Base-by-base conservation (phyloP, 2,113 vertebrate species). In the Protobothrops flavoviridis region DNA sequence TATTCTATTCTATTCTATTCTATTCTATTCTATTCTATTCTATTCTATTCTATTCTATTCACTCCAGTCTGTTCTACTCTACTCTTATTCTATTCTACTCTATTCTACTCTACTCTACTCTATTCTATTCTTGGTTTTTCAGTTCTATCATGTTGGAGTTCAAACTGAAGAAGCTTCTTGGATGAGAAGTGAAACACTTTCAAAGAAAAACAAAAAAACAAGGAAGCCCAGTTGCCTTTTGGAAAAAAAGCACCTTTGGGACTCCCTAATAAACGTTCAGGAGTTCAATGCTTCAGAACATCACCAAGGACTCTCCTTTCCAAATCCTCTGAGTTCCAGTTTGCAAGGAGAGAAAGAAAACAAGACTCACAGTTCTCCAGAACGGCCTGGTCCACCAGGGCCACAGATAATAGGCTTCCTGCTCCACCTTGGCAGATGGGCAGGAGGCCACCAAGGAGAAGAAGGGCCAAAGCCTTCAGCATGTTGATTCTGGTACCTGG, bases 391-490 rank as follows among this genome's bases (percentile, higher is more conserved):
- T 93, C 93, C 0, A 29, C 2, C 59, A 90, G 87, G 29, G 33
- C 3, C 0, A 96, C 55, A 0, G 8, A 87, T 0, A 13, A 48
- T 4, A 91, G 11, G 0, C 93, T 64, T 52, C 87, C 92, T 0
- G 92, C 94, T 3, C 94, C 26, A 10, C 95, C 97, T 24, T 95
- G 95, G 43, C 97, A 96, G 0, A 95, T 94, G 20, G 93, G 7
- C 56, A 64, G 91, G 93, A 98, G 94, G 69, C 95, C 94, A 85
- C 95, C 97, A 88, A 98, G 91, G 33, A 98, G 94, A 39, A 97
- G 64, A 23, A 94, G 0, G n/a, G 87, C 85, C 91, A 94, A 93
- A 21, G 94, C 0, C 0, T 1, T 8, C 0, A 12, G 0, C 97
- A 97, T 97, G 87, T 45, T 0, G 0, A 69, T 74, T 5, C 90